phyloP scores from a whole-genome alignment of 2,797 vertebrate genomes.

The Sylvia borin region DNA sequence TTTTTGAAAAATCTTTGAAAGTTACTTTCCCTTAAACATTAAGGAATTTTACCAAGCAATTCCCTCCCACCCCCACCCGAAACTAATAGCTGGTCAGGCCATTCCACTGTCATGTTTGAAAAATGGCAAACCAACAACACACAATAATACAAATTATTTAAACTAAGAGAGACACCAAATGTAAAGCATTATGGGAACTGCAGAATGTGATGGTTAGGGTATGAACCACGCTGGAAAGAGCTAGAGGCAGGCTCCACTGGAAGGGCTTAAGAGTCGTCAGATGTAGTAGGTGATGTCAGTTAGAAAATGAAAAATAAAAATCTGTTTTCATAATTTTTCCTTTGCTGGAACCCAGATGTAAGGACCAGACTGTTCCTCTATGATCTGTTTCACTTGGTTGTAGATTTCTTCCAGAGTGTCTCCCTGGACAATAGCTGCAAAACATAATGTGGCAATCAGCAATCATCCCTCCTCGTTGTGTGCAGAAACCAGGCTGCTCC shows the following conservation, averaged over 20 bases:
- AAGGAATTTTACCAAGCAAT: conserved; percentile 91
- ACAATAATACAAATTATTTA: conserved; percentile 60
- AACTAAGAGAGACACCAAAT: conserved; percentile 71
- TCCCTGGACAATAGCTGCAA: conserved; percentile 92
- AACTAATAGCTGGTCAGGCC: conserved; percentile 85
- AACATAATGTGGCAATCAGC: conserved; percentile 56
- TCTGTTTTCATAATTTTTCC: conserved; percentile 92
- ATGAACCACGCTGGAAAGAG: conserved; percentile 45
- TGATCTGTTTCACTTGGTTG: conserved; percentile 95
- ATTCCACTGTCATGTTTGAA: conserved; percentile 73
- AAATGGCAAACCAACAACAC: conserved; percentile 76
- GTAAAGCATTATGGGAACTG: conserved; percentile 66
- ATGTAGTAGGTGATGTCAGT: conserved; percentile 66
- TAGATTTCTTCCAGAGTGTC: conserved; percentile 98
- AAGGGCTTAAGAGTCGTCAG: conserved; percentile 66
- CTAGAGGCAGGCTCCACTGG: conserved; percentile 55
- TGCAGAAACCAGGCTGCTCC: neutral
- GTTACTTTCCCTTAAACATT: conserved; percentile 97
- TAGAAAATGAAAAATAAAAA: conserved; percentile 70
- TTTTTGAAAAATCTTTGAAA: conserved; percentile 84
- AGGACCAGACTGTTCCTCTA: conserved; percentile 95
- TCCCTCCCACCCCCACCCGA: conserved; percentile 76
- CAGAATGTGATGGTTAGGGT: conserved; percentile 66
- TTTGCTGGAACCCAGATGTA: conserved; percentile 96
- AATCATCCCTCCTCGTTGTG: neutral